A percentile compares a stretch with the other conserved stretches of the same genome.
Evolutionary conservation across 2,888 invertebrate genomes (phyloP).

Genomic region (Schrankia costaestrigalis): DNA sequence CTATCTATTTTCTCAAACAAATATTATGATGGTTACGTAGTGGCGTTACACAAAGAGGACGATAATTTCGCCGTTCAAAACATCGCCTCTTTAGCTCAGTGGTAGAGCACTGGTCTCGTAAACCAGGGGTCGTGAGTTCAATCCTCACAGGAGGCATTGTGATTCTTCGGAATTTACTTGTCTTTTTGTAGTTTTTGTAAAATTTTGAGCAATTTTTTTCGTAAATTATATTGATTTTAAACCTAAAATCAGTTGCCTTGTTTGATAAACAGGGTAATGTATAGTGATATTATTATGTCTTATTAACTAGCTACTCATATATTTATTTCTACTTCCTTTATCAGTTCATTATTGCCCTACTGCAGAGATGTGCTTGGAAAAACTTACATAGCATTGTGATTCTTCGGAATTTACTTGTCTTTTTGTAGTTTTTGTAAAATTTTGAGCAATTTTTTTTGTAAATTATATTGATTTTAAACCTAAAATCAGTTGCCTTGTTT

Average conservation of each 20-base stretch:
- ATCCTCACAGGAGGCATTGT: slow-evolving; percentile 88
- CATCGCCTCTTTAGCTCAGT: slow-evolving; percentile 89
- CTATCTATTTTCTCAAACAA: too few relatives aligned
- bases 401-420: slow-evolving; percentile 1
- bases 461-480: neutral
- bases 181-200: slow-evolving; percentile 6
- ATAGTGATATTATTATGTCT: too few relatives aligned
- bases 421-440: slow-evolving; percentile 5
- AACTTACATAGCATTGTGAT: slow-evolving; percentile 73
- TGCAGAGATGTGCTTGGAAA: too few relatives aligned
- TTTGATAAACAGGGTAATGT: too few relatives aligned
- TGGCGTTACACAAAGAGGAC: slow-evolving; percentile 24
- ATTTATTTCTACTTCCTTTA: too few relatives aligned
- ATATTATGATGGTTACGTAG: too few relatives aligned
- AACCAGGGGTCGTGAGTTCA: slow-evolving; percentile 92
- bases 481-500: neutral
- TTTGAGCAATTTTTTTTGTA: slow-evolving; percentile 3
- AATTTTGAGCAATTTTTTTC: slow-evolving; percentile 2
- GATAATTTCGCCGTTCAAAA: slow-evolving; percentile 47
- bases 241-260: neutral
- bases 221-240: neutral
- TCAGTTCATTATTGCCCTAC: too few relatives aligned
- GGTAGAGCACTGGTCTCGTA: slow-evolving; percentile 92
- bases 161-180: neutral
- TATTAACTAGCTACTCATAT: too few relatives aligned